phyloP scores from a whole-genome alignment of 2,797 vertebrate genomes.

The Chloroceryle amazona region DNA sequence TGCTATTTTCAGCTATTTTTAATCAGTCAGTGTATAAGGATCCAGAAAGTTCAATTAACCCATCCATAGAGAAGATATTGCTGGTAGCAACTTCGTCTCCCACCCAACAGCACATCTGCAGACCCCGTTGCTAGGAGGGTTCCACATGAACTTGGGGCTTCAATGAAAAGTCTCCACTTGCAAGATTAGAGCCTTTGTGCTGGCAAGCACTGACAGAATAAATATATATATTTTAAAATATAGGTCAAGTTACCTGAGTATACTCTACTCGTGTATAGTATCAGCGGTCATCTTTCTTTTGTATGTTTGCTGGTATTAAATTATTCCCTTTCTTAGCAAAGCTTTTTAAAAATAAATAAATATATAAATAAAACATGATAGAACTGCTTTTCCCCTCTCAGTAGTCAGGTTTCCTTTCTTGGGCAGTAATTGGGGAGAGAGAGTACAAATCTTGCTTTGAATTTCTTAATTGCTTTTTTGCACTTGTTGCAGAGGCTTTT shows the following conservation, averaged over 20 bases:
- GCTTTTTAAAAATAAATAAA: conserved; percentile 75
- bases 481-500: not conserved
- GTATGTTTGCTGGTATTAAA: conserved; percentile 55
- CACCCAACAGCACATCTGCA: not conserved
- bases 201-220: conserved; percentile 13
- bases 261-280: conserved; percentile 50
- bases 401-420: conserved; percentile 63
- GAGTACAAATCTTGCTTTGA: conserved; percentile 51
- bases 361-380: conserved; percentile 74
- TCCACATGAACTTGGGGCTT: not conserved
- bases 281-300: conserved; percentile 66
- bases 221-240: conserved; percentile 29
- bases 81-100: not conserved
- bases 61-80: not conserved
- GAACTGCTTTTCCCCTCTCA: conserved; percentile 64
- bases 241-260: conserved; percentile 48
- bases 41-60: conserved; percentile 40
- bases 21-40: not conserved
- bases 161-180: not conserved
- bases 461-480: conserved; percentile 37
- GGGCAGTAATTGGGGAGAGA: conserved; percentile 43
- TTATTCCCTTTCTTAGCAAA: conserved; percentile 73
- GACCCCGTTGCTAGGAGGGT: not conserved
- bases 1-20: conserved; percentile 39
- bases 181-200: conserved; percentile 27